Evolutionary conservation across 2,888 invertebrate species (phyloP), one percentile per base, ranked within the genome.

Genomic region (Orthosia incerta): DNA sequence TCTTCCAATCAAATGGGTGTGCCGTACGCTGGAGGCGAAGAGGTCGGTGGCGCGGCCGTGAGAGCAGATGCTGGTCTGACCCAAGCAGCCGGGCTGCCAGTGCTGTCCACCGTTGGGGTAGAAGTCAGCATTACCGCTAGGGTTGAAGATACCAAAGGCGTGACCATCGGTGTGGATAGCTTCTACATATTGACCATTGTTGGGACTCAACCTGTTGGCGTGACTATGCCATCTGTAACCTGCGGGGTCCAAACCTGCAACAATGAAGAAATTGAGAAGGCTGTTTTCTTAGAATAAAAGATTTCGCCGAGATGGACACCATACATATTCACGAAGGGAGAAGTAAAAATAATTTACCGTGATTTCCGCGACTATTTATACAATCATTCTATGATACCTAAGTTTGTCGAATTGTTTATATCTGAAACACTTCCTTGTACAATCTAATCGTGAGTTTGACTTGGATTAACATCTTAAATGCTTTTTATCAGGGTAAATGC

Each of bases 71-170:
- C 86, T 91, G 7, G 18, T 48, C 12, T 57, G 65, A 48, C 87
- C 31, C 70, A 65, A 64, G 69, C 94, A 94, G 3, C 94, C 94
- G 18, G 94, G 94, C 77, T 93, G 93, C 4, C 84, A 82, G 79
- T 90, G 87, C 56, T 76, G 87, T 39, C 93, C 94, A 16, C 93
- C 92, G 69, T 94, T 94, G 13, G 93, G 92, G 76, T 92, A 94
- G 86, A 94, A 93, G 80, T 94, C 91, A 23, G 88, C 88, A 60
- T 91, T 71, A 11, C 83, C 91, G 20, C 90, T 80, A 0, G 87
- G 73, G 51, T 89, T 82, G 64, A 89, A 84, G 62, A 92, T 91
- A 16, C 93, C 94, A 1, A 93, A 86, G 3, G 82, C 13, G 4
- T 88, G 82, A 15, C 91, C 91, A 50, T 93, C 92, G 1, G 94